phyloP scores from a whole-genome alignment of 2,888 invertebrate species.

The Calameuta idolon region DNA sequence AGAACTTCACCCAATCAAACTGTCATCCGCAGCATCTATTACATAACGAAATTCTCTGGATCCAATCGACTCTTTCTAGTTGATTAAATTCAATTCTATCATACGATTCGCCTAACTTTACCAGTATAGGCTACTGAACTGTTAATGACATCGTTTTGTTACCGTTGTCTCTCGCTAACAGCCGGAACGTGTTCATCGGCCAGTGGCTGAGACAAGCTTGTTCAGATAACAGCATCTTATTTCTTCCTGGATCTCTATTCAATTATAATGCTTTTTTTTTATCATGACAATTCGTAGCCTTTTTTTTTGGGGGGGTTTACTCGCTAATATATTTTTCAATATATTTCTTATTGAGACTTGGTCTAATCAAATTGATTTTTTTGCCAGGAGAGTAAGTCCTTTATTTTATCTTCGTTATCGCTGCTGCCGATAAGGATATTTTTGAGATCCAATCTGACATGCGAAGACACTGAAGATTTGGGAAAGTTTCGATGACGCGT shows the following conservation, averaged over 20 bases:
- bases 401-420: neutral
- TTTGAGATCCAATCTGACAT: neutral
- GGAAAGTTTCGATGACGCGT: neutral
- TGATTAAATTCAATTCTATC: neutral
- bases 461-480: neutral
- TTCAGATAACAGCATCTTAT: neutral
- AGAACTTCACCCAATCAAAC: neutral
- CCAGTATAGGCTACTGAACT: constrained; percentile 34
- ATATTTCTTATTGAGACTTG: neutral
- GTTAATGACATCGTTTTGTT: constrained; percentile 42
- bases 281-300: neutral
- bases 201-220: neutral
- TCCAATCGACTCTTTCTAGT: neutral
- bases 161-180: constrained; percentile 23
- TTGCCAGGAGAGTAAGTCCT: neutral
- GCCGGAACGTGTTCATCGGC: constrained; percentile 26
- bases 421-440: neutral
- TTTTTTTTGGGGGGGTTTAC: neutral
- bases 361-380: neutral
- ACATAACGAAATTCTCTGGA: neutral
- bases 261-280: neutral
- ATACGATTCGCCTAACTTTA: constrained; percentile 24
- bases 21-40: neutral
- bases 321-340: neutral
- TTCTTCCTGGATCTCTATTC: neutral